Conservation (phyloP, 2,888 invertebrate genomes). For the Helobdella robusta region DNA sequence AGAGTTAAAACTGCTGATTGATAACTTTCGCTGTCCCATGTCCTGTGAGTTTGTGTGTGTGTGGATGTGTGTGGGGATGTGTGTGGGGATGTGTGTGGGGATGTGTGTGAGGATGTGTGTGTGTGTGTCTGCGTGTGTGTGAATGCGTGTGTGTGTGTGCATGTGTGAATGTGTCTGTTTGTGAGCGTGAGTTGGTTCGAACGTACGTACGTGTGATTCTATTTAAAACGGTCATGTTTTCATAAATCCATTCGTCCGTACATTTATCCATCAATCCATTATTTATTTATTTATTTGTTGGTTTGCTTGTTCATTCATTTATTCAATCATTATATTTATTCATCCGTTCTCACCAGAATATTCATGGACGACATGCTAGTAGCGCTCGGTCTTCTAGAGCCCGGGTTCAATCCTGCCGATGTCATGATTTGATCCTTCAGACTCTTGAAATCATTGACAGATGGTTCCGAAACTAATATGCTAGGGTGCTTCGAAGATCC, state of each 20-base stretch:
- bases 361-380: slow-evolving; percentile 20
- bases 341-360: not conserved
- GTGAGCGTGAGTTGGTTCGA: too few species aligned
- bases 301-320: not conserved
- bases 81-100: too few species aligned
- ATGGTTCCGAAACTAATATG: slow-evolving; percentile 29
- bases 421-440: slow-evolving; percentile 21
- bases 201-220: too few species aligned
- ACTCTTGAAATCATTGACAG: slow-evolving; percentile 28
- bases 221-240: not conserved
- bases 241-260: not conserved
- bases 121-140: too few species aligned
- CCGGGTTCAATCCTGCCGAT: slow-evolving; percentile 9
- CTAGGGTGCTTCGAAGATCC: slow-evolving; percentile 26
- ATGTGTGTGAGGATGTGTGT: too few species aligned
- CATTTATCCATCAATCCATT: not conserved
- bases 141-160: too few species aligned
- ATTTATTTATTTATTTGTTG: not conserved
- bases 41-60: too few species aligned
- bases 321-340: not conserved
- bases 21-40: not conserved
- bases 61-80: too few species aligned
- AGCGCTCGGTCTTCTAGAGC: slow-evolving; percentile 21
- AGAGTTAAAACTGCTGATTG: not conserved
- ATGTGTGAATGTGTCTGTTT: too few species aligned